These are phyloP conservation scores for Danio aesculapii DNA, from an alignment of 2,797 vertebrate genomes.

Conservation along the genomic window DNA sequence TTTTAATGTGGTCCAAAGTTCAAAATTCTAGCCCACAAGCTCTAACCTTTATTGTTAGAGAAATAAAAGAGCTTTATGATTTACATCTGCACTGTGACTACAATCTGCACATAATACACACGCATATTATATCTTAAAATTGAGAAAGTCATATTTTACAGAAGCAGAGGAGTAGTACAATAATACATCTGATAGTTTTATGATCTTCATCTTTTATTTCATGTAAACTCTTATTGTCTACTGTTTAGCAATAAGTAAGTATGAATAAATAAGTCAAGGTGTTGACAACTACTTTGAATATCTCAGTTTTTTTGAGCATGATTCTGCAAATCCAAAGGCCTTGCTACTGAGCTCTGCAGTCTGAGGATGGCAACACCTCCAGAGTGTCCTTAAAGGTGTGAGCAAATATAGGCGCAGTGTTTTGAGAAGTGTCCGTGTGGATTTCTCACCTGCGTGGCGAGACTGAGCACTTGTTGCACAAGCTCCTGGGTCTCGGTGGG, in stretches of 20 bases:
- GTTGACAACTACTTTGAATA: neutral
- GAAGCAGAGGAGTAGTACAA: neutral
- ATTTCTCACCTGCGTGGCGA: slow-evolving; percentile 92
- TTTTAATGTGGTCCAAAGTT: neutral
- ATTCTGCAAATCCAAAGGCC: neutral
- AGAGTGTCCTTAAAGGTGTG: neutral
- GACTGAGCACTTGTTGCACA: slow-evolving; percentile 95
- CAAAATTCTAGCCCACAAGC: neutral
- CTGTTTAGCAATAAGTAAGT: neutral
- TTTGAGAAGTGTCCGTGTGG: neutral
- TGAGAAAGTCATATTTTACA: neutral
- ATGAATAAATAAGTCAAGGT: neutral
- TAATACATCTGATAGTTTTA: neutral
- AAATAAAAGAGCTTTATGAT: neutral
- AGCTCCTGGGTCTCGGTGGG: slow-evolving; percentile 97
- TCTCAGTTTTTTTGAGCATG: neutral
- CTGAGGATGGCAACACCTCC: neutral
- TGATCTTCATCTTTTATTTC: neutral
- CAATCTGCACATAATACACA: neutral
- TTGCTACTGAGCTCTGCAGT: neutral
- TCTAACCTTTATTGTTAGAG: neutral
- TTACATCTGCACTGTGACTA: neutral
- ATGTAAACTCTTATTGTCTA: neutral
- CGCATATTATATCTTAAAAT: neutral
- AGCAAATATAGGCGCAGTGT: neutral